These are phyloP conservation scores for Pteropus rufus DNA, from an alignment of 2,797 vertebrate species.

Conservation along the genomic window DNA sequence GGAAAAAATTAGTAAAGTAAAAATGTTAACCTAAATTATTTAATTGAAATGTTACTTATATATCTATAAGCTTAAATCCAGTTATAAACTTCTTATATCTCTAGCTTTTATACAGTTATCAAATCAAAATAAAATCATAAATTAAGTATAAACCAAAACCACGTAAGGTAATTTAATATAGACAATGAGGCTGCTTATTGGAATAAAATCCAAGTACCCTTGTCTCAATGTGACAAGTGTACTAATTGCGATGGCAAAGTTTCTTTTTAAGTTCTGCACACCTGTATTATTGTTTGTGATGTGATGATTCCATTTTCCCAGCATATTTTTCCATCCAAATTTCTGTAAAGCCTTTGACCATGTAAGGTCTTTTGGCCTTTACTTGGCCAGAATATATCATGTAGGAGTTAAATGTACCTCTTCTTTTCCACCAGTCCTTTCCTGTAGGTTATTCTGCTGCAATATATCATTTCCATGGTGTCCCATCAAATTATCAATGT, in stretches of 20 bases:
- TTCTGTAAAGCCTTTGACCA: not conserved
- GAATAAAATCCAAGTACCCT: not conserved
- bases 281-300: not conserved
- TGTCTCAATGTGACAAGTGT: not conserved
- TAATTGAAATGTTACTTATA: slow-evolving; percentile 13
- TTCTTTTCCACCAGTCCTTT: not conserved
- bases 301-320: not conserved
- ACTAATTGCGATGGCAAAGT: not conserved
- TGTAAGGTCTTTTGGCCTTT: not conserved
- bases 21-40: not conserved
- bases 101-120: not conserved
- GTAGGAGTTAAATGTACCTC: not conserved
- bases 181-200: not conserved
- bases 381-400: not conserved
- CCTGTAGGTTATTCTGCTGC: not conserved
- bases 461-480: not conserved
- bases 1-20: not conserved
- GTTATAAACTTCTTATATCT: not conserved
- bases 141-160: not conserved
- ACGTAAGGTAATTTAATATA: not conserved
- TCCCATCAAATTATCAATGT: not conserved
- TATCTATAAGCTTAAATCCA: not conserved
- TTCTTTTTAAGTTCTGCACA: not conserved
- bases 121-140: slow-evolving; percentile 41
- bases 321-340: not conserved